These are phyloP conservation scores for Drosophila pseudoobscura DNA, from an alignment of 1,140 invertebrate species.

Conservation along the genomic window DNA sequence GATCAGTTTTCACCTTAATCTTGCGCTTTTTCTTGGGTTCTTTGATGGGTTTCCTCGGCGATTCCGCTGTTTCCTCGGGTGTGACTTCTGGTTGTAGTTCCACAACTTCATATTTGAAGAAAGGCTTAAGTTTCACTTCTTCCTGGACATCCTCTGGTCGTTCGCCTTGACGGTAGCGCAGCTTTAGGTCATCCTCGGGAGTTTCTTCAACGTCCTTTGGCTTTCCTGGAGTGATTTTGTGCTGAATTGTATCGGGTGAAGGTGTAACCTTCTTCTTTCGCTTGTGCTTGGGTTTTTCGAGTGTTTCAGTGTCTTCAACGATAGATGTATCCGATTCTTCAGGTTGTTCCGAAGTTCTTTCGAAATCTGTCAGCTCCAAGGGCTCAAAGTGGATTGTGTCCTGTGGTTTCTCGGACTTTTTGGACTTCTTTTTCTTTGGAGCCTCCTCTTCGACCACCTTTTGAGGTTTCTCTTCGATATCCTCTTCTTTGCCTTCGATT, in stretches of 20 bases:
- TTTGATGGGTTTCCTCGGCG: slow-evolving; percentile 51
- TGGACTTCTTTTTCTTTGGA: slow-evolving; percentile 37
- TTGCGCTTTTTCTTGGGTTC: slow-evolving; percentile 82
- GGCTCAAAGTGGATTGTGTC: slow-evolving; percentile 46
- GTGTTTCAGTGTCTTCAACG: slow-evolving; percentile 25
- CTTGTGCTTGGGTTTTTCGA: slow-evolving; percentile 45
- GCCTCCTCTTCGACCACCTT: slow-evolving; percentile 58
- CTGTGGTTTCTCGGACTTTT: slow-evolving; percentile 36
- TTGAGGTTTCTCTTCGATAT: slow-evolving; percentile 67
- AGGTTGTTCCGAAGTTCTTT: slow-evolving; percentile 13
- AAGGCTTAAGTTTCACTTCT: slow-evolving; percentile 35
- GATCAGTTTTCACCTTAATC: slow-evolving; percentile 79
- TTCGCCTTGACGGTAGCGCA: slow-evolving; percentile 31
- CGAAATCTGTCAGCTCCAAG: slow-evolving; percentile 17
- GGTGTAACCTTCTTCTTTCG: slow-evolving; percentile 42
- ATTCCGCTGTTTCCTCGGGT: slow-evolving; percentile 6
- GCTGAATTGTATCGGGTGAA: slow-evolving; percentile 23
- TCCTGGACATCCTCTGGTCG: slow-evolving; percentile 17
- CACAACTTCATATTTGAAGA: slow-evolving; percentile 52
- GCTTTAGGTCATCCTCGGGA: slow-evolving; percentile 20
- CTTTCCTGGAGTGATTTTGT: slow-evolving; percentile 45
- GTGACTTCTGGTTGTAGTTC: slow-evolving; percentile 52
- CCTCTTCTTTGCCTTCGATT: slow-evolving; percentile 65
- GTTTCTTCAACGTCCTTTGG: slow-evolving; percentile 25
- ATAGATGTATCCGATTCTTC: slow-evolving; percentile 25